phyloP scores from a whole-genome alignment of 2,888 invertebrate species.

The Amphipoea oculea region DNA sequence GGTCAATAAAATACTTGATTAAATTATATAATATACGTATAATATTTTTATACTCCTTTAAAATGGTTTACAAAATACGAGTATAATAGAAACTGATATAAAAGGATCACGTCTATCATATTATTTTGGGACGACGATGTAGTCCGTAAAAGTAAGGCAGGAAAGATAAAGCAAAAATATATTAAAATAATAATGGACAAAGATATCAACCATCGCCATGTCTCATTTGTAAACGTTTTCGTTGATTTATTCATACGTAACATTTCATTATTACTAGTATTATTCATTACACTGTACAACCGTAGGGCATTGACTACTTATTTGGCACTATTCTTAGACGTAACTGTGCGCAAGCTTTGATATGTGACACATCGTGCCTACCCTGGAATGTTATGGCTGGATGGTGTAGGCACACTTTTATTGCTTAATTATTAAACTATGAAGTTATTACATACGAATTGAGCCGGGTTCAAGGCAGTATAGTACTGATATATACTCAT shows the following conservation, averaged over 20 bases:
- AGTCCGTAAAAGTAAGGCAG: background rate
- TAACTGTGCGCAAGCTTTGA: slow-evolving; percentile 31
- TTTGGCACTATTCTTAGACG: slow-evolving; percentile 44
- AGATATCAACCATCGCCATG: slow-evolving; percentile 6
- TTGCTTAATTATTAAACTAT: slow-evolving; percentile 9
- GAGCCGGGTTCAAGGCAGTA: slow-evolving; percentile 3
- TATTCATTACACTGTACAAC: background rate
- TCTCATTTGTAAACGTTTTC: background rate
- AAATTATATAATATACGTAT: background rate
- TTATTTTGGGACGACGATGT: background rate
- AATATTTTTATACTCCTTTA: background rate
- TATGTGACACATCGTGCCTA: slow-evolving; percentile 28
- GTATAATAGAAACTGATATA: background rate
- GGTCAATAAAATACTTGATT: background rate
- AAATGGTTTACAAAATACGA: background rate
- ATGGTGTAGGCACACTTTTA: background rate
- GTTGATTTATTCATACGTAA: slow-evolving; percentile 18
- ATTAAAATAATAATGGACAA: background rate
- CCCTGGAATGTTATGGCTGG: background rate
- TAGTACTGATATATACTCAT: background rate
- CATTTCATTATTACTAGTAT: slow-evolving; percentile 12
- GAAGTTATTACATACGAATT: background rate
- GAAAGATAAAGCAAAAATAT: background rate
- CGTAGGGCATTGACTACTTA: slow-evolving; percentile 27
- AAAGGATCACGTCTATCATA: background rate